Evolutionary conservation across 2,888 invertebrate species (phyloP), one percentile per base, ranked within the genome.

Genomic region (Bimastos eiseni): DNA sequence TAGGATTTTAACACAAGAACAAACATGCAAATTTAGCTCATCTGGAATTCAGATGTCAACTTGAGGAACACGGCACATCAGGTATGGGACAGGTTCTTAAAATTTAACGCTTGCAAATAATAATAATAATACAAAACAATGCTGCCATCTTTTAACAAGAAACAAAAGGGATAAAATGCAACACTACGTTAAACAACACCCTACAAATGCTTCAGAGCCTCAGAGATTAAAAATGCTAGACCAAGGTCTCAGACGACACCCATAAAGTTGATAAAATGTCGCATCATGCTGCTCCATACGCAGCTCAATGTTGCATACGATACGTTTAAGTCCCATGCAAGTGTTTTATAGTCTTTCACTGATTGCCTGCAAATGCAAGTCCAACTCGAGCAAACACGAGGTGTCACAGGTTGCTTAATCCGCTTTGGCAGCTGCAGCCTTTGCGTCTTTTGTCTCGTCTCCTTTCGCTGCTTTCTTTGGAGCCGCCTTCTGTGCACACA

Each of bases 331-430:
- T 70, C 70, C 70, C 70, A 70, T n/a, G 70, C 70, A 70, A 70
- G 70, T 70, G 70, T 70, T 70, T 70, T 70, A 70, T 70, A 70
- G 70, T 70, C n/a, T 70, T 70, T 70, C 70, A n/a, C 70, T 70
- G 70, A 70, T 70, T 70, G 70, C 70, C 70, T 86, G 86, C 86
- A 36, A 86, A 36, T 36, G 86, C 86, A 86, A 86, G 86, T 86
- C 37, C 86, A 34, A 86, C 86, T 37, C 34, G 37, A 86, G 37
- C n/a, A 37, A 34, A 34, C 86, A 86, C 37, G 15, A 36, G 36
- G 15, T 19, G 84, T 84, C 84, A 49, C 21, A 24, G 70, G 70
- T n/a, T 70, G 11, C 70, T 70, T n/a, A 86, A 11, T 86, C 86
- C 17, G 34, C 86, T 36, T 86, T 86, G 86, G 86, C 37, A 37